Evolutionary conservation across 2,797 vertebrate genomes (phyloP).

Genomic region (Acanthiza pusilla): DNA sequence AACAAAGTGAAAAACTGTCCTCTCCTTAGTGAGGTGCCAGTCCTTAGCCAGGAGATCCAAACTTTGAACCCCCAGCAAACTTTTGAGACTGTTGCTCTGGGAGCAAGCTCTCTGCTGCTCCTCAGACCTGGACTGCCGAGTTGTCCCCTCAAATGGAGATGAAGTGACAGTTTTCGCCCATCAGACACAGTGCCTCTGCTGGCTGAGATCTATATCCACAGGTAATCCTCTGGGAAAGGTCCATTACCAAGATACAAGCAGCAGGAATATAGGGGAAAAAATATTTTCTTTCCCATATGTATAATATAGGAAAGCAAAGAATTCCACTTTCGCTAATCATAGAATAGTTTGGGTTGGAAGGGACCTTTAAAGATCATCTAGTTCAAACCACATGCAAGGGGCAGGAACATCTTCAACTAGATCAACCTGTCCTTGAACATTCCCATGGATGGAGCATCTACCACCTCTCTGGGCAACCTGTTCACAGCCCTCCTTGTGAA

Average conservation of each 20-base stretch:
- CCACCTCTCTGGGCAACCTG: too few species aligned
- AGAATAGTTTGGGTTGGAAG: background rate
- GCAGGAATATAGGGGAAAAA: background rate
- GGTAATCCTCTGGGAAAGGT: background rate
- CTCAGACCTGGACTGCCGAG: background rate
- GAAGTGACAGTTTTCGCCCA: background rate
- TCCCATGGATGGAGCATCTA: background rate
- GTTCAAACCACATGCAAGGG: background rate
- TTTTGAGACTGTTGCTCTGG: background rate
- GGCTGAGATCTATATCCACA: background rate
- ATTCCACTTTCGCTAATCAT: background rate
- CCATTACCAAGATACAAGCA: background rate
- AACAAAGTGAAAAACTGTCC: background rate
- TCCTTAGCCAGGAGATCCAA: rapidly evolving
- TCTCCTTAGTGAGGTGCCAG: background rate
- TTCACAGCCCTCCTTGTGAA: background rate
- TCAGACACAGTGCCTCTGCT: background rate
- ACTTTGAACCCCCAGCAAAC: background rate
- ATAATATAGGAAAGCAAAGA: background rate
- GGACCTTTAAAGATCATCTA: background rate
- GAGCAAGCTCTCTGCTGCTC: background rate
- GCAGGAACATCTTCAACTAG: background rate
- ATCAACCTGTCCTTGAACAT: background rate
- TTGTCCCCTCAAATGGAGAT: too few species aligned
- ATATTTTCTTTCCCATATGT: background rate